A percentile compares a stretch with the other conserved stretches of the same genome.
Evolutionary conservation across 2,888 invertebrate species (phyloP).

Genomic region (Spodoptera picta): DNA sequence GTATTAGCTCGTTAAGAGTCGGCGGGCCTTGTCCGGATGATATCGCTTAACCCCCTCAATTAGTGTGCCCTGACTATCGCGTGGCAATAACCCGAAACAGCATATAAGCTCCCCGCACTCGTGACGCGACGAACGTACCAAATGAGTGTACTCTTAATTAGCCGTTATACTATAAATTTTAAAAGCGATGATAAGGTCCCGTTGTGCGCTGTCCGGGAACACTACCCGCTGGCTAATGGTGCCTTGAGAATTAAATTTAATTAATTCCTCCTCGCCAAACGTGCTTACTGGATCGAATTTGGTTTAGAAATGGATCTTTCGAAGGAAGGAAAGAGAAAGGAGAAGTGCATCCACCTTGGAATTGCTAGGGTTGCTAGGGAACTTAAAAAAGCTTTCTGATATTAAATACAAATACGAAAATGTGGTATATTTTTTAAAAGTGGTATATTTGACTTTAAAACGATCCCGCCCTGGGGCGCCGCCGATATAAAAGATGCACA

Average conservation of each 20-base stretch:
- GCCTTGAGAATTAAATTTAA: constrained; percentile 79
- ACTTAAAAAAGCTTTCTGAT: neutral
- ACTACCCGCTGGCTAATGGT: constrained; percentile 72
- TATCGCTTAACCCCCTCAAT: constrained; percentile 80
- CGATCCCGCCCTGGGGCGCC: constrained; percentile 18
- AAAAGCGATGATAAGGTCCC: constrained; percentile 84
- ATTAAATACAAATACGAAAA: neutral
- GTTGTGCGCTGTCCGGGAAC: constrained; percentile 64
- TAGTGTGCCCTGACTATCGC: constrained; percentile 76
- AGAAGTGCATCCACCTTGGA: constrained; percentile 25
- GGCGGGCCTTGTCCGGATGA: constrained; percentile 72
- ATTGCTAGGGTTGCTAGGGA: constrained; percentile 15
- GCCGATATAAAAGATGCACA: constrained; percentile 19
- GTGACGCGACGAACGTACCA: constrained; percentile 78
- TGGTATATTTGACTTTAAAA: neutral
- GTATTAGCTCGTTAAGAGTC: constrained; percentile 76
- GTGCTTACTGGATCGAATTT: constrained; percentile 50
- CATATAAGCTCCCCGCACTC: constrained; percentile 68
- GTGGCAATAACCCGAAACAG: constrained; percentile 74
- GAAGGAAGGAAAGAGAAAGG: constrained; percentile 36
- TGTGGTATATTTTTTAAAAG: neutral
- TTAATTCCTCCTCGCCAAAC: constrained; percentile 75
- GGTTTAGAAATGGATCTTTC: constrained; percentile 34
- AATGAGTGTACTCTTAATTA: constrained; percentile 84
- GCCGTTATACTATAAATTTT: constrained; percentile 85